Base-by-base conservation (phyloP, 2,113 vertebrate species). In the Vulpes ferrilata region DNA sequence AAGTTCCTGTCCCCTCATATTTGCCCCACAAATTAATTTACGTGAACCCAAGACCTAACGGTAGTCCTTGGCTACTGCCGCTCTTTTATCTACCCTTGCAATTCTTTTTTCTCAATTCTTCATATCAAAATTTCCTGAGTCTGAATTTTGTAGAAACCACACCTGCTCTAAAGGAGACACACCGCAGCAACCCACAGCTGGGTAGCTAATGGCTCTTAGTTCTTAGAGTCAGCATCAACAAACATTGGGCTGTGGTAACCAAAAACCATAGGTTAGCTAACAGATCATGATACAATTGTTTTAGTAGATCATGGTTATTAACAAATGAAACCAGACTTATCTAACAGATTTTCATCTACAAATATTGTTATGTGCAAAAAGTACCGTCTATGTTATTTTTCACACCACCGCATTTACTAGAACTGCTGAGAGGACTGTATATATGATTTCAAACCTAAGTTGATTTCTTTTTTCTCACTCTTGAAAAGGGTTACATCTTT, bases 361-460 rank as follows among this genome's bases (percentile, higher is more conserved):
- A 99, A 99, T 99, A 99, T 97, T 98, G 98, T 99, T 99, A 98
- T 99, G 99, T 99, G 99, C 99, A 99, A 99, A 99, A 99, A 99
- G 98, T 99, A 99, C 99, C 99, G 99, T 99, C 99, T 99, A 99
- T 99, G 99, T 99, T 99, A 99, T 99, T 99, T 99, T 99, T 99
- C 99, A 99, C 99, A 99, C 99, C 99, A 99, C 99, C 99, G 99
- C 99, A 99, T 99, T 99, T 99, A 99, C 99, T 99, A 99, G 99
- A 99, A 99, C 99, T 99, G 99, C 99, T 99, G 99, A 99, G 99
- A 99, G 99, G 99, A 99, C 99, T 99, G 99, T 99, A 99, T 99
- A 99, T 99, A 99, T 99, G 99, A 99, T 99, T 99, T 99, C 99
- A 99, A 99, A 99, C 98, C 98, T 99, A 98, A 99, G 99, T 99